A percentile compares a stretch with the other conserved stretches of the same genome.
phyloP scores from a whole-genome alignment of 2,113 vertebrate species.

The Prunella himalayana region DNA sequence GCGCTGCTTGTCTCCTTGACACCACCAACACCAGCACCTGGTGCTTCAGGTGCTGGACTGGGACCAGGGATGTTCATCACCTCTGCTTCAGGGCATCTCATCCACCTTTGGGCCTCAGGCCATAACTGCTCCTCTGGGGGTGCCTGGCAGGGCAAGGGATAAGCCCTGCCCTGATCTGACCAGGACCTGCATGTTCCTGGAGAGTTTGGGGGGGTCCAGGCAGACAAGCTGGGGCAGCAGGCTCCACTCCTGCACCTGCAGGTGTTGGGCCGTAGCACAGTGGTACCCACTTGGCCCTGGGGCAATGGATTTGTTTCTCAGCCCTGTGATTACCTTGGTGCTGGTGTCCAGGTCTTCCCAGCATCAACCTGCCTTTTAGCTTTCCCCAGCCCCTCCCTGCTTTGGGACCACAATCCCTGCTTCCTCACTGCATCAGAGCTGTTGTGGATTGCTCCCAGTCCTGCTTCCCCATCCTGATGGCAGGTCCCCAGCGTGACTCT shows the following conservation, averaged over 20 bases:
- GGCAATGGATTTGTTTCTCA: neutral
- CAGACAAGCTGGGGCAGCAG: neutral
- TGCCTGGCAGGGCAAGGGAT: neutral
- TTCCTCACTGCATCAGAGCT: neutral
- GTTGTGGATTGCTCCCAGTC: neutral
- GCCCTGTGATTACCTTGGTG: neutral
- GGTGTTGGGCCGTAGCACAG: neutral
- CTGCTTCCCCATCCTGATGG: neutral
- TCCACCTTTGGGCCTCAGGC: neutral
- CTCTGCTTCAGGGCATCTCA: neutral
- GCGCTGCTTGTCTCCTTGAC: neutral
- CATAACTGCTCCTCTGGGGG: fast-evolving
- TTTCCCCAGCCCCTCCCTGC: neutral
- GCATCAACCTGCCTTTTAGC: neutral
- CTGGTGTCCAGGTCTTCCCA: neutral
- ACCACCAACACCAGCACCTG: neutral
- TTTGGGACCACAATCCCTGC: neutral
- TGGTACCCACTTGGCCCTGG: neutral
- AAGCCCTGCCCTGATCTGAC: neutral
- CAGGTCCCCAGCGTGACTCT: neutral
- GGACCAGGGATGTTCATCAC: neutral
- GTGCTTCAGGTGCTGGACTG: neutral
- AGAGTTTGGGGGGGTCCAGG: neutral
- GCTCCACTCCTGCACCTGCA: neutral
- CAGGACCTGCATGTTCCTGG: neutral